Evolutionary conservation across 2,797 vertebrate species (phyloP), one percentile per base, ranked within the genome.

Genomic region (Bovichtus diacanthus): DNA sequence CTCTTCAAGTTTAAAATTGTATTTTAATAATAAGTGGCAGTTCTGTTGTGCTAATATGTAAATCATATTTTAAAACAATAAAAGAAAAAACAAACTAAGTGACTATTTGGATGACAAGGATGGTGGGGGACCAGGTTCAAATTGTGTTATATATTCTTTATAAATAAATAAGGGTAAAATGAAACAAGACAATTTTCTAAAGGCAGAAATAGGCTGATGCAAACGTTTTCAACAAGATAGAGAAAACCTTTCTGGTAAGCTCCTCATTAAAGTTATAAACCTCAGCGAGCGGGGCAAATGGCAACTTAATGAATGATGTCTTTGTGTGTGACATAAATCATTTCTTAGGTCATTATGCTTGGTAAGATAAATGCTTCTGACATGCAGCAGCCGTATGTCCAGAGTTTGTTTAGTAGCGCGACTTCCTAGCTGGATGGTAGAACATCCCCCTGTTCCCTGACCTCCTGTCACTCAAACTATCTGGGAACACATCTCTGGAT

Each of bases 401-500:
- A 47, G 43, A 16, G 18, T 70, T 84, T 69, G 66, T 80, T 82
- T 38, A 59, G 27, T 8, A 60, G 68, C 1, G 6, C 74, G 70
- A 70, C 61, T 47, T 84, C 54, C 58, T 62, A 25, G 67, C 80
- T 55, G 43, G 34, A 50, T 81, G 80, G 80, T 82, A 67, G 70
- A 51, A 71, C 66, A 0, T 38, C 80, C 82, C 81, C 85, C 66
- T 51, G 68, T 46, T 72, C 23, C 75, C 66, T 79, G 79, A 87
- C 84, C 82, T 84, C 27, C 64, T 73, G 87, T 76, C 88, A 83
- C 68, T 91, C 88, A 87, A 70, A 61, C 67, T 23, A 31, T 69
- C 47, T 72, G 54, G 72, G 67, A 71, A 67, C 76, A 63, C 50
- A 62, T 65, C 88, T 74, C 74, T n/a, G 74, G 60, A 76, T 47